Conservation (phyloP, 2,797 vertebrate genomes). For the Sciurus vulgaris region DNA sequence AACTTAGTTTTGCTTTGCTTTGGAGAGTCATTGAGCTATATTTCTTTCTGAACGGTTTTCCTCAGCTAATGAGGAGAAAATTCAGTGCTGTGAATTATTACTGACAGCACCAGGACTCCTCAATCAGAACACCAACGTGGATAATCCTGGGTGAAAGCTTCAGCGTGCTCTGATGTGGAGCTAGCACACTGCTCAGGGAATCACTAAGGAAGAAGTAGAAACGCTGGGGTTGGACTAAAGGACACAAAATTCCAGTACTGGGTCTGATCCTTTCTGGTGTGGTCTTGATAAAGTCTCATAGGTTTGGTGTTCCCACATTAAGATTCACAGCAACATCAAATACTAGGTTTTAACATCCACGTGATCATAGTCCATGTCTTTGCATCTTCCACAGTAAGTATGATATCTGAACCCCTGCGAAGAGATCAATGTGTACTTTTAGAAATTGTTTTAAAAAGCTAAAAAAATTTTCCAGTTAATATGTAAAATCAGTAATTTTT, state of each 20-base stretch:
- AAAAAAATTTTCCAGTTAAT: background rate
- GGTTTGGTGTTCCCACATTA: background rate
- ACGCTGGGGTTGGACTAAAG: background rate
- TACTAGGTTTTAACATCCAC: background rate
- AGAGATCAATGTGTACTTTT: background rate
- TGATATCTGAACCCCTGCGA: background rate
- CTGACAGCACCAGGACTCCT: background rate
- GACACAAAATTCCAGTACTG: background rate
- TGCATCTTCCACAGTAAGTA: background rate
- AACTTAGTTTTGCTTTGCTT: slow-evolving; percentile 7
- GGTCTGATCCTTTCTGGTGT: background rate
- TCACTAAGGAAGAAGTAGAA: background rate
- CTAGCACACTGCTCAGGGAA: background rate
- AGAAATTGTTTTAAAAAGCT: background rate
- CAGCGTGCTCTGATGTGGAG: background rate
- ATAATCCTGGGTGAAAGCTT: background rate
- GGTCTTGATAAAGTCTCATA: background rate
- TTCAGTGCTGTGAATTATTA: background rate
- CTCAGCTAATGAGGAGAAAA: background rate
- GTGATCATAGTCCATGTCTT: background rate
- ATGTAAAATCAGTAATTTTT: background rate
- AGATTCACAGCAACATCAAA: background rate
- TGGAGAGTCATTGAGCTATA: background rate
- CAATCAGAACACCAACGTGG: background rate
- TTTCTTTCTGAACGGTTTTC: background rate